phyloP scores from a whole-genome alignment of 2,888 invertebrate species.

The Phragmatobia fuliginosa region DNA sequence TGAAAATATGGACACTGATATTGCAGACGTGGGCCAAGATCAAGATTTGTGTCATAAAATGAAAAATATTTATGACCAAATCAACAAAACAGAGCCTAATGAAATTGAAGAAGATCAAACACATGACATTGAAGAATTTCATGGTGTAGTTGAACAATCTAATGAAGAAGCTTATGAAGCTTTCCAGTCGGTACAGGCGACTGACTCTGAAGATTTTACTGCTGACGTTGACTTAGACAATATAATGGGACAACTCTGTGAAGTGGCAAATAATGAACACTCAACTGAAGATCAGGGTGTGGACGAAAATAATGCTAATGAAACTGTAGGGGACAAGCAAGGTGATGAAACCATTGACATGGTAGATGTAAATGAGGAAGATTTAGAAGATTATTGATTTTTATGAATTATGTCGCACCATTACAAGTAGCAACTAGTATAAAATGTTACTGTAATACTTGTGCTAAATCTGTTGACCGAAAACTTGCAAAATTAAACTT shows the following conservation, averaged over 20 bases:
- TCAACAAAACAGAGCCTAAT: background rate
- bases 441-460: too few relatives aligned
- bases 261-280: background rate
- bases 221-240: slow-evolving; percentile 1
- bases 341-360: slow-evolving; percentile 22
- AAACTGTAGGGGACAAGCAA: background rate
- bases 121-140: background rate
- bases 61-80: slow-evolving; percentile 8
- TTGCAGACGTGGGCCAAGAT: background rate
- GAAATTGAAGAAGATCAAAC: background rate
- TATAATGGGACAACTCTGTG: background rate
- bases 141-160: background rate
- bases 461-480: too few relatives aligned
- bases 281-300: background rate
- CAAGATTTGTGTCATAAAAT: slow-evolving; percentile 7
- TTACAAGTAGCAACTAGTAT: too few relatives aligned
- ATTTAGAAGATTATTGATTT: slow-evolving; percentile 69
- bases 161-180: background rate
- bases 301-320: background rate
- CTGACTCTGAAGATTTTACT: background rate
- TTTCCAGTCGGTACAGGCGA: background rate
- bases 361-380: slow-evolving; percentile 57
- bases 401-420: background rate
- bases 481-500: too few relatives aligned
- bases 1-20: background rate